Conservation (phyloP, 1,140 invertebrate genomes). For the Microvelia longipes region DNA sequence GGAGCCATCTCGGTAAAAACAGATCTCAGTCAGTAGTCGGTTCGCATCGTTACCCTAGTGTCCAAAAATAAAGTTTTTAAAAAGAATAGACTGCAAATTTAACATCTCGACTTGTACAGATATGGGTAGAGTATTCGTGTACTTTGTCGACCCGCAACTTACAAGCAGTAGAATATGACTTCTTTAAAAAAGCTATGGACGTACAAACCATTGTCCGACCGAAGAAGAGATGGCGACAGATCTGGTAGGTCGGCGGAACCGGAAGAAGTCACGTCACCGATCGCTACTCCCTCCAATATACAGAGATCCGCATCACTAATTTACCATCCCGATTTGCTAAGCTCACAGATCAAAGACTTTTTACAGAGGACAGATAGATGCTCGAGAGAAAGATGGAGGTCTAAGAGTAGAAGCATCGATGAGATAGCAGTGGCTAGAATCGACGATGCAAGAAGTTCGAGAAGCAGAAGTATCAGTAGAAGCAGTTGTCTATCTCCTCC, state of each 20-base stretch:
- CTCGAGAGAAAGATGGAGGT: neutral
- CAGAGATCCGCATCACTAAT: neutral
- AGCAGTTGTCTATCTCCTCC: too few species aligned
- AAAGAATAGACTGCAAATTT: too few species aligned
- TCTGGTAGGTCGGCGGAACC: neutral
- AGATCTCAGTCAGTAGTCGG: too few species aligned
- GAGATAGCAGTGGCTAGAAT: neutral
- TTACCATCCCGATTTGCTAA: neutral
- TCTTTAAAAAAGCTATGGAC: too few species aligned
- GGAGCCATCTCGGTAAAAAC: too few species aligned
- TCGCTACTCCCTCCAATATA: neutral
- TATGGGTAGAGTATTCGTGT: too few species aligned
- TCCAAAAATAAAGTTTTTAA: too few species aligned
- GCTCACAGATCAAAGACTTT: neutral
- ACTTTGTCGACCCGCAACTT: too few species aligned
- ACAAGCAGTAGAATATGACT: too few species aligned
- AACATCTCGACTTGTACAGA: too few species aligned
- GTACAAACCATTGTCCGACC: neutral
- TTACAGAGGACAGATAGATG: neutral
- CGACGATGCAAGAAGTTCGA: neutral
- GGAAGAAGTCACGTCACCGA: neutral
- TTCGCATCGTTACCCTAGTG: too few species aligned
- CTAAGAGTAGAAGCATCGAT: neutral
- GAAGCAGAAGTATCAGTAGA: neutral
- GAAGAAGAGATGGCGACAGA: neutral